Percentiles rank a stretch among this genome's conserved stretches.
Conservation (phyloP, 2,797 vertebrate species). For the Thamnophis elegans region DNA sequence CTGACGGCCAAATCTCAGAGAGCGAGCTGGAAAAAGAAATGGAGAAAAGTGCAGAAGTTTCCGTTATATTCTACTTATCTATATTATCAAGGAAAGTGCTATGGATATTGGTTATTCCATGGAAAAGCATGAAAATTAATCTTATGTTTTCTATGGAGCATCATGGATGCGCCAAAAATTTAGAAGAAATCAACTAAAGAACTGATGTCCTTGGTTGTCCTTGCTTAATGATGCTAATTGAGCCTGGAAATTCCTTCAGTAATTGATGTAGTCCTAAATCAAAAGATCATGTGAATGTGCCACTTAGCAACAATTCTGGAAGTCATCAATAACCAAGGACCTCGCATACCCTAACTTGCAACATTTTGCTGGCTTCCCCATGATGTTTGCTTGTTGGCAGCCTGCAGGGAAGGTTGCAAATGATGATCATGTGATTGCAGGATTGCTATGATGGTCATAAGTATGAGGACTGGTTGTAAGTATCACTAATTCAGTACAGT, state of each 20-base stretch:
- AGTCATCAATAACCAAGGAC: background rate
- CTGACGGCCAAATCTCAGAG: conserved; percentile 92
- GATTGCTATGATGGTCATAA: background rate
- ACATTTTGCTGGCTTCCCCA: background rate
- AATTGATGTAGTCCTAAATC: background rate
- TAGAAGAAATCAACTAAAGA: background rate
- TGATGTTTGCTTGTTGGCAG: background rate
- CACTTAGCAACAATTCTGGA: background rate
- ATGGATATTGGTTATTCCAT: background rate
- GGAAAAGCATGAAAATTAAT: background rate
- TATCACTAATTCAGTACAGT: background rate
- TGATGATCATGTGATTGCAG: background rate
- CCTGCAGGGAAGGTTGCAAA: background rate
- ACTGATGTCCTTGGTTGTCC: background rate
- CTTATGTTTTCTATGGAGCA: background rate
- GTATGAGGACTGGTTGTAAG: background rate
- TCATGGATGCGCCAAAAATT: background rate
- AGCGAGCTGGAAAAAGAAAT: conserved; percentile 79
- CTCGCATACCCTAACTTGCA: background rate
- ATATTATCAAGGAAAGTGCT: background rate
- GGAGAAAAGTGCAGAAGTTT: background rate
- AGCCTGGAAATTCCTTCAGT: background rate
- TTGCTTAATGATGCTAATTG: background rate
- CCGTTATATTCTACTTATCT: background rate
- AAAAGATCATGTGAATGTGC: background rate